These are phyloP conservation scores for Neopipo cinnamomea DNA, from an alignment of 2,113 vertebrate species.

Conservation along the genomic window DNA sequence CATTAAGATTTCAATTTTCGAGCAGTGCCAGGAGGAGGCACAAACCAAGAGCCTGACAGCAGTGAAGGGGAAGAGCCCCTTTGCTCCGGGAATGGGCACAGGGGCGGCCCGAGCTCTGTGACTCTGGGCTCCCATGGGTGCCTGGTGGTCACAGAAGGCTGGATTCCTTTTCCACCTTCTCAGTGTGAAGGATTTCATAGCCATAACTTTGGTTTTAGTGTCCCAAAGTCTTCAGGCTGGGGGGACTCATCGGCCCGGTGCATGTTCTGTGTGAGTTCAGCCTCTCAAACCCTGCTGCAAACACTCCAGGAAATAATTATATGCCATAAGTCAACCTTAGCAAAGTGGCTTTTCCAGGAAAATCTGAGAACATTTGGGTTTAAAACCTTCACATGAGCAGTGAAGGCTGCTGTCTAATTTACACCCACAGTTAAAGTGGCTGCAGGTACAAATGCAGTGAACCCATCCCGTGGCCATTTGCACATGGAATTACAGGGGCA, in stretches of 20 bases:
- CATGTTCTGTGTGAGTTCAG: not conserved
- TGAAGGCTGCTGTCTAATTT: not conserved
- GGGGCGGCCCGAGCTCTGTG: not conserved
- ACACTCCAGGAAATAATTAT: not conserved
- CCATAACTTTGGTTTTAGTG: not conserved
- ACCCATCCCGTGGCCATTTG: not conserved
- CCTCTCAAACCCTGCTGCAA: not conserved
- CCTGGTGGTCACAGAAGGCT: not conserved
- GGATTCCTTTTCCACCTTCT: not conserved
- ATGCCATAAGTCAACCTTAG: not conserved
- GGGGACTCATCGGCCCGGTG: not conserved
- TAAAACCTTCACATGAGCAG: not conserved
- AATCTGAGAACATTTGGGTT: not conserved
- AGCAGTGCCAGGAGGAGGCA: not conserved
- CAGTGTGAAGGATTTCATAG: not conserved
- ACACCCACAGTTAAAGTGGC: not conserved
- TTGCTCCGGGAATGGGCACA: not conserved
- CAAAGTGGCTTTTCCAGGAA: not conserved
- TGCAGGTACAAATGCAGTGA: not conserved
- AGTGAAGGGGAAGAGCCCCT: not conserved
- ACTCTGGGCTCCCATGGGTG: not conserved
- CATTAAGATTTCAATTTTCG: not conserved
- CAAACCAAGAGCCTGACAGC: not conserved
- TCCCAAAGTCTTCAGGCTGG: not conserved
- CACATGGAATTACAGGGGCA: not conserved